These are phyloP conservation scores for Heteropelma amictum DNA, from an alignment of 2,888 invertebrate species.

Conservation along the genomic window DNA sequence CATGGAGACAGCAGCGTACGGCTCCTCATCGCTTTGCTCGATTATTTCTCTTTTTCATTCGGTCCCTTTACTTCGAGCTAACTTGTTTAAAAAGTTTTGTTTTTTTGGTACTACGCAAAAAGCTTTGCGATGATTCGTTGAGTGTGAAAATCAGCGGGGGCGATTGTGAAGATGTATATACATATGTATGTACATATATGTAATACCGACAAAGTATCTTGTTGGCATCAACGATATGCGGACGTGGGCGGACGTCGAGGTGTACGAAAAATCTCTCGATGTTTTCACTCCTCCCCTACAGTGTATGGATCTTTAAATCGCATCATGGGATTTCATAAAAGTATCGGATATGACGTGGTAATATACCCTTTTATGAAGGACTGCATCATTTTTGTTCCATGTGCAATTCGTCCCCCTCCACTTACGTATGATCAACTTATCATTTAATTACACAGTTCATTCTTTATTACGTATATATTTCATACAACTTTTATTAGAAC, in stretches of 20 bases:
- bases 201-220: conserved; percentile 52
- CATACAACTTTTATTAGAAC: too few relatives aligned
- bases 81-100: not conserved
- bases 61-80: conserved; percentile 16
- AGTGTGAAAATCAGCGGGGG: conserved; percentile 46
- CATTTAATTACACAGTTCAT: not conserved
- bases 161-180: conserved; percentile 4
- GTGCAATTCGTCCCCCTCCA: not conserved
- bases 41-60: conserved; percentile 30
- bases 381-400: too few relatives aligned
- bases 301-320: conserved; percentile 14
- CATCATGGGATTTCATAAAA: conserved; percentile 45
- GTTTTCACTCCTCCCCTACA: conserved; percentile 35
- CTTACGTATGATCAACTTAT: not conserved
- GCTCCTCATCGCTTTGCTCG: conserved; percentile 40
- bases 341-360: conserved; percentile 69
- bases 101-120: conserved; percentile 13
- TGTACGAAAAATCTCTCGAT: conserved; percentile 59
- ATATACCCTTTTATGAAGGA: conserved; percentile 54
- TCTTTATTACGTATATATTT: too few relatives aligned
- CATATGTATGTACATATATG: not conserved
- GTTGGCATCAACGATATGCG: conserved; percentile 64
- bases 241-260: conserved; percentile 67
- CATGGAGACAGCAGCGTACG: conserved; percentile 39
- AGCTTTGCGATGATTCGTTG: conserved; percentile 26